Base-by-base conservation (phyloP, 2,113 vertebrate species). In the Prunella fulvescens region DNA sequence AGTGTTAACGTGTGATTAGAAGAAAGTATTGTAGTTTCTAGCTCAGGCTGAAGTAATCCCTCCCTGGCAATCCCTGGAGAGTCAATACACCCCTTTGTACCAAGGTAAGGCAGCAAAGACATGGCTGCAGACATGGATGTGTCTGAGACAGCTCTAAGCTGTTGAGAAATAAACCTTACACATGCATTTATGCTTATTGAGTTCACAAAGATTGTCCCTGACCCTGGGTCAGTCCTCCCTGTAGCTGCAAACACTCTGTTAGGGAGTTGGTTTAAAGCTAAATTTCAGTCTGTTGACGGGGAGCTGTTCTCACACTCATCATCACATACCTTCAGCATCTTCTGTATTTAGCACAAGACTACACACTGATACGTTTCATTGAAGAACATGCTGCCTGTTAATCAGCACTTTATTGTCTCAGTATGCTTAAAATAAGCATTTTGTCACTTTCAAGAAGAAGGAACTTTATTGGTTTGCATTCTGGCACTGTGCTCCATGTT, bases 351-450 rank as follows among this genome's bases (percentile, higher is more conserved):
- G 81, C 83, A 79, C 65, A 79, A 65, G 70, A 35, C 90, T 88
- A 77, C 69, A 44, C 18, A 7, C 39, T 91, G 23, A 1, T 40
- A 73, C 20, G 13, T 87, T 87, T 93, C 74, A 82, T 81, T 90
- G 93, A 94, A 91, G 94, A 95, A 88, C 71, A 54, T 69, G 78
- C 85, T 87, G 81, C 84, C 86, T 81, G 90, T 93, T 94, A 95
- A 95, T 92, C 94, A 96, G 84, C 66, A 95, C 83, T 95, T 96
- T 80, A 92, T 90, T 91, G 82, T 94, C 87, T 94, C 92, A 88
- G 87, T 94, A 29, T 92, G 92, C 91, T 95, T 95, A 95, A 97
- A 93, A 95, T 93, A 91, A 94, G 93, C 64, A 11, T 95, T 95
- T 95, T 91, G 88, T 91, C 92, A 94, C 85, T 88, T 80, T 86